These are phyloP conservation scores for Sebastiscus albofasciatus DNA, from an alignment of 2,797 vertebrate genomes.

Conservation along the genomic window DNA sequence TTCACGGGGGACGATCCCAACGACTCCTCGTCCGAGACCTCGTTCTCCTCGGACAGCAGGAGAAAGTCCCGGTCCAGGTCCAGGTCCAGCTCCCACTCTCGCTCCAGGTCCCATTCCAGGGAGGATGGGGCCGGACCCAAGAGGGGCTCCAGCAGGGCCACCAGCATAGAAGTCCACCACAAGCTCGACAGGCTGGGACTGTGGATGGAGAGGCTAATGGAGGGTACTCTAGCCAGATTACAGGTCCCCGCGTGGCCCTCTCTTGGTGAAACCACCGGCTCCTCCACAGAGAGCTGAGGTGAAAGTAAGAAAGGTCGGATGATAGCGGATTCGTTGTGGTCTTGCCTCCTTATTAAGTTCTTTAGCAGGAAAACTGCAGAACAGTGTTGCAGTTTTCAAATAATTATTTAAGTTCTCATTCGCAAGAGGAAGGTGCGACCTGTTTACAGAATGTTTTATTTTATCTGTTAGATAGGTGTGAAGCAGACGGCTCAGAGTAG, in stretches of 20 bases:
- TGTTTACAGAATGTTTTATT: constrained; percentile 14
- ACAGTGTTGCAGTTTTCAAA: constrained; percentile 22
- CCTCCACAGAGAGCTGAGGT: constrained; percentile 58
- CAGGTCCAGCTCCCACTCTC: constrained; percentile 71
- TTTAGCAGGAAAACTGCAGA: constrained; percentile 9
- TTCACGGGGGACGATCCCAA: constrained; percentile 76
- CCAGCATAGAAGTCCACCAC: constrained; percentile 84
- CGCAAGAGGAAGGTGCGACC: neutral
- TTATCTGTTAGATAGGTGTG: neutral
- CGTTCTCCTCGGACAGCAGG: constrained; percentile 49
- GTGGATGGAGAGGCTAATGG: constrained; percentile 96
- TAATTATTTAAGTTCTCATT: constrained; percentile 27
- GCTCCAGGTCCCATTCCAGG: constrained; percentile 76
- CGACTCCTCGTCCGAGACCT: constrained; percentile 73
- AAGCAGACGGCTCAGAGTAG: neutral
- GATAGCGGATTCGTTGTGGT: neutral
- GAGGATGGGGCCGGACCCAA: constrained; percentile 56
- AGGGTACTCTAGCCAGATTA: constrained; percentile 92
- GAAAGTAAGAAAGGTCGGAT: neutral
- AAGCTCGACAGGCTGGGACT: constrained; percentile 92
- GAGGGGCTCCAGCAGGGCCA: constrained; percentile 71
- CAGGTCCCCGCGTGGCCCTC: constrained; percentile 90
- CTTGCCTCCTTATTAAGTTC: constrained; percentile 8
- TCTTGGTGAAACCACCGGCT: constrained; percentile 73
- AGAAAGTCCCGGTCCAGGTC: constrained; percentile 72